phyloP scores from a whole-genome alignment of 2,888 invertebrate species.

The Unio delphinus region DNA sequence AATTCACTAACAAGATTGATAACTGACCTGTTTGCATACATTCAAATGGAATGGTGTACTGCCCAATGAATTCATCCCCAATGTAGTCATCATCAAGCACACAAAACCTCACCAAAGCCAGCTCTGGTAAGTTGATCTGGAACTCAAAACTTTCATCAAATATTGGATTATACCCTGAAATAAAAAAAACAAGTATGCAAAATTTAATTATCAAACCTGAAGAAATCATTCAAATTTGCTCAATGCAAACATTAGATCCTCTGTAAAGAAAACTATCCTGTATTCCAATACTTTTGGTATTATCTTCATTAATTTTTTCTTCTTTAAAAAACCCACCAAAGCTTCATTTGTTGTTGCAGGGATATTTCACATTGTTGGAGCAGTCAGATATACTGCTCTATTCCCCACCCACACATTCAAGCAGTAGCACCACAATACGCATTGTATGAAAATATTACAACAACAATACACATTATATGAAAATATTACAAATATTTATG shows the following conservation, averaged over 20 bases:
- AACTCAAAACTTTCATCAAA: conserved; percentile 79
- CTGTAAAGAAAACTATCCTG: too few species aligned
- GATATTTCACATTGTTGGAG: too few species aligned
- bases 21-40: conserved; percentile 75
- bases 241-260: not conserved
- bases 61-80: conserved; percentile 77
- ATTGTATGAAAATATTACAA: too few species aligned
- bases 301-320: too few species aligned
- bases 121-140: conserved; percentile 75
- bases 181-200: conserved; percentile 2
- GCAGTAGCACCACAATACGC: too few species aligned
- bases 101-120: conserved; percentile 76
- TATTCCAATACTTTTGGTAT: too few species aligned
- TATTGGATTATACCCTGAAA: conserved; percentile 74
- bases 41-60: conserved; percentile 77
- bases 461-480: too few species aligned
- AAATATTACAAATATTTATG: too few species aligned
- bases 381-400: too few species aligned
- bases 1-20: not conserved
- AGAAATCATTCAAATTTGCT: not conserved
- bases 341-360: too few species aligned
- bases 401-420: too few species aligned
- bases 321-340: too few species aligned
- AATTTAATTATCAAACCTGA: not conserved
- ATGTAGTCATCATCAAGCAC: conserved; percentile 75